phyloP scores from a whole-genome alignment of 2,113 vertebrate genomes.

The Saguinus imperator region DNA sequence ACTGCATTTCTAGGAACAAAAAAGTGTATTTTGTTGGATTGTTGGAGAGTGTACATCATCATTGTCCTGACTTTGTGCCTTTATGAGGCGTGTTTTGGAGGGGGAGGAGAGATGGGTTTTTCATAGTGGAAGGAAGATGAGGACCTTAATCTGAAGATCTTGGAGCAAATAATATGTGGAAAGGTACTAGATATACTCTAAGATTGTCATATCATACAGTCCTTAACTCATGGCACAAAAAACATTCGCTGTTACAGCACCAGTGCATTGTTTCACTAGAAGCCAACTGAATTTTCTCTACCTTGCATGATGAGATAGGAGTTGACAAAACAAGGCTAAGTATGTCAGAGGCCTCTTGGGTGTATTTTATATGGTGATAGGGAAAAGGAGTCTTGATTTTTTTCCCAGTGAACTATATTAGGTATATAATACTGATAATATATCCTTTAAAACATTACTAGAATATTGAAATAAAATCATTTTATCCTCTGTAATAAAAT shows the following conservation, averaged over 20 bases:
- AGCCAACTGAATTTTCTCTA: neutral
- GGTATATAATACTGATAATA: neutral
- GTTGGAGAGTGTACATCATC: neutral
- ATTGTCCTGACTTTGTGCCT: neutral
- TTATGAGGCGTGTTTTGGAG: accelerated
- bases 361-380: neutral
- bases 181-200: neutral
- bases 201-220: neutral
- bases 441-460: neutral
- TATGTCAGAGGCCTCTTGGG: neutral
- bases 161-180: neutral
- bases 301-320: neutral
- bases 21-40: neutral
- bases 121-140: neutral
- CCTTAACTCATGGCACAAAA: neutral
- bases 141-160: neutral
- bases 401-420: neutral
- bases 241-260: neutral
- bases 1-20: neutral
- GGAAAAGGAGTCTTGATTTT: neutral
- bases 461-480: neutral
- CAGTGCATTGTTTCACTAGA: neutral
- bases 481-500: constrained; percentile 23
- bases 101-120: neutral
- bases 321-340: constrained; percentile 55